Evolutionary conservation across 2,113 vertebrate genomes (phyloP).

Genomic region (Plectropomus leopardus): DNA sequence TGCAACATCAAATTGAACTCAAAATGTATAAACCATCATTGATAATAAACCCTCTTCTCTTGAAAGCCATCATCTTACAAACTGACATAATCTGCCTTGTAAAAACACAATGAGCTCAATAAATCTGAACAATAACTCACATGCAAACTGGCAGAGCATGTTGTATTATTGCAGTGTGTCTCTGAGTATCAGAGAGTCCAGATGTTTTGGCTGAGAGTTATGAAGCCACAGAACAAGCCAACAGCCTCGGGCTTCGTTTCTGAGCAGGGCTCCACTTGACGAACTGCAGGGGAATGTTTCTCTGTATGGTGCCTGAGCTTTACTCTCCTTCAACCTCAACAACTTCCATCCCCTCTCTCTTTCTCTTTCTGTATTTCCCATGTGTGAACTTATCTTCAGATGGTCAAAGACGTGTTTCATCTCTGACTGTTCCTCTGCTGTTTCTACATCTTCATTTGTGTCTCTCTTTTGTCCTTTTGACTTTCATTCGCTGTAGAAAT

Average conservation of each 20-base stretch:
- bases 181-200: constrained; percentile 7
- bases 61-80: background rate
- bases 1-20: too few relatives aligned
- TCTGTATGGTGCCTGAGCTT: background rate
- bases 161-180: constrained; percentile 4
- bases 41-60: too few relatives aligned
- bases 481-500: background rate
- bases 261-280: constrained; percentile 16
- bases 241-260: constrained; percentile 24
- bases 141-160: background rate
- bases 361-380: background rate
- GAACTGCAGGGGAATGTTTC: constrained; percentile 1
- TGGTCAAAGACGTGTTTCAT: background rate
- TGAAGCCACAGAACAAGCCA: constrained; percentile 34
- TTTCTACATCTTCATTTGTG: background rate
- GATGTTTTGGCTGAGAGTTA: constrained; percentile 52
- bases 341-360: background rate
- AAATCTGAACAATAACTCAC: background rate
- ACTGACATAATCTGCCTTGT: background rate
- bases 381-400: constrained; percentile 9
- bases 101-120: background rate
- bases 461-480: background rate
- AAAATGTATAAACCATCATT: too few relatives aligned
- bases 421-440: background rate
- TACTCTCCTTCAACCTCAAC: background rate